Percentiles rank a stretch among this genome's conserved stretches.
phyloP scores from a whole-genome alignment of 2,797 vertebrate genomes.

The Phataginus tetradactyla region DNA sequence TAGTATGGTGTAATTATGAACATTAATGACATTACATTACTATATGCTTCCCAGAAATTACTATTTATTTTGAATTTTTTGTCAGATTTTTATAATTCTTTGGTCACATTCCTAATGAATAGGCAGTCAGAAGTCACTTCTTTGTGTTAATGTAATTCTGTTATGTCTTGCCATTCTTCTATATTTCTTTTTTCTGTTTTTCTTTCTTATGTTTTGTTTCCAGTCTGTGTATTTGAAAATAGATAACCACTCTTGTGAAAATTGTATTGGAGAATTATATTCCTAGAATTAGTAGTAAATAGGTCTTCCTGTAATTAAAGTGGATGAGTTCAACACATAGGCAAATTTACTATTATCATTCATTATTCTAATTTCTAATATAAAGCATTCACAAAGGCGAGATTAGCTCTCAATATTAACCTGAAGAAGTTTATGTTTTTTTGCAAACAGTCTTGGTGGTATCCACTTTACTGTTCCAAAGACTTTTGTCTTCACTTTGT shows the following conservation, averaged over 20 bases:
- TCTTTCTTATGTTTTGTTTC: conserved; percentile 32
- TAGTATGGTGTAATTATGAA: neutral
- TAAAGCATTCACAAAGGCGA: neutral
- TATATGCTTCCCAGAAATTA: neutral
- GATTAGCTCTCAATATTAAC: conserved; percentile 20
- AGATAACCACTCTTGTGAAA: conserved; percentile 4
- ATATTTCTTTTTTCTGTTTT: conserved; percentile 64
- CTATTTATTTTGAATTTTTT: neutral
- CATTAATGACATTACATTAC: neutral
- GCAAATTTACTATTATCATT: neutral
- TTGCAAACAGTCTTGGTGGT: neutral
- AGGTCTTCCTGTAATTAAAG: conserved; percentile 22
- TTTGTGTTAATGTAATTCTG: neutral
- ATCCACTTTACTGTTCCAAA: neutral
- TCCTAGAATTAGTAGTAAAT: conserved; percentile 47
- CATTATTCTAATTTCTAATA: conserved; percentile 24
- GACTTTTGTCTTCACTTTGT: neutral
- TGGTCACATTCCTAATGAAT: neutral
- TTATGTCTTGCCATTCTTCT: neutral
- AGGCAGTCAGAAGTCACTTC: neutral
- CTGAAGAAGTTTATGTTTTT: neutral
- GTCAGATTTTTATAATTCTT: neutral
- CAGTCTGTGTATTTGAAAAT: neutral
- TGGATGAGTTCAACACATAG: neutral
- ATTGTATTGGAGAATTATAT: neutral